A percentile compares a stretch with the other conserved stretches of the same genome.
phyloP scores from a whole-genome alignment of 2,888 invertebrate species.

The Brenthis ino region DNA sequence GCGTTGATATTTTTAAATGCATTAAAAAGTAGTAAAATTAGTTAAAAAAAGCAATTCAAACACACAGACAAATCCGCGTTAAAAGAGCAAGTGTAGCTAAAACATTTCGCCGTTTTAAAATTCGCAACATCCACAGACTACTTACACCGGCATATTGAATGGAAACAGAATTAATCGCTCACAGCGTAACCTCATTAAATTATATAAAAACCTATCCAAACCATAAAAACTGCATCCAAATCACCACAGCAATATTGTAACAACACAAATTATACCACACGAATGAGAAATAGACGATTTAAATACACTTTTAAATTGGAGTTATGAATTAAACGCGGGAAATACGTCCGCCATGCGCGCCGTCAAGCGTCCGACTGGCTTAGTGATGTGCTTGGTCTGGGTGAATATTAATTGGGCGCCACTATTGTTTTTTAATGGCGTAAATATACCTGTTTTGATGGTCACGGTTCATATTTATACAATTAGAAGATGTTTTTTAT shows the following conservation, averaged over 20 bases:
- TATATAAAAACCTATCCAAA: conserved; percentile 20
- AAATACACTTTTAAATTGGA: background rate
- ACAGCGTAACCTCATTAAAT: conserved; percentile 4
- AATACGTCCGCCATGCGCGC: conserved; percentile 59
- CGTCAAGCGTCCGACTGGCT: conserved; percentile 58
- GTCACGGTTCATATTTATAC: conserved; percentile 5
- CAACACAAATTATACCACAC: conserved; percentile 15
- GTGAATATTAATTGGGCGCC: conserved; percentile 21
- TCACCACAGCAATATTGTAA: conserved; percentile 11
- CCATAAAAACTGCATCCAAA: conserved; percentile 24
- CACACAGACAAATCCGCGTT: too few relatives aligned
- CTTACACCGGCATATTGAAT: background rate
- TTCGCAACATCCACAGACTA: too few relatives aligned
- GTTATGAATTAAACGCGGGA: conserved; percentile 40
- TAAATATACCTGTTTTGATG: conserved; percentile 18
- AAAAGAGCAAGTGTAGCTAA: too few relatives aligned
- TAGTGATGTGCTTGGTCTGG: conserved; percentile 56
- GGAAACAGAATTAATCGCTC: conserved; percentile 3
- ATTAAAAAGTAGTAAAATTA: too few relatives aligned
- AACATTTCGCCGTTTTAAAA: too few relatives aligned
- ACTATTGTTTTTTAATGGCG: conserved; percentile 17
- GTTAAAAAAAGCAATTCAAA: too few relatives aligned
- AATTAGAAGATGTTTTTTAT: background rate
- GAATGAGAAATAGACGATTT: conserved; percentile 4
- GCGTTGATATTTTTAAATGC: too few relatives aligned